These are phyloP conservation scores for Hydriomena furcata DNA, from an alignment of 2,888 invertebrate genomes.

Conservation along the genomic window DNA sequence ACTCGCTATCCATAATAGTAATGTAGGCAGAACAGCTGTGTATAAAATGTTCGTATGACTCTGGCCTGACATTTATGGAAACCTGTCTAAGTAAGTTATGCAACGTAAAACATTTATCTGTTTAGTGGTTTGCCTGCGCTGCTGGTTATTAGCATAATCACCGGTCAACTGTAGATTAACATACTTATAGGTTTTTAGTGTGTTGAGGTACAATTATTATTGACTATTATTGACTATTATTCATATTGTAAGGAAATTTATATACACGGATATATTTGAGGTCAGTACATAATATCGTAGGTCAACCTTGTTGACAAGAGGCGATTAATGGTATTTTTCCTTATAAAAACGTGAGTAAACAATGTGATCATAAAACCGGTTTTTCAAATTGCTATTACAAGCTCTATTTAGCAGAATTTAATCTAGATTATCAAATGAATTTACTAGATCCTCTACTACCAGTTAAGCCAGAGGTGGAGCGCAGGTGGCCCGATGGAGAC, in stretches of 20 bases:
- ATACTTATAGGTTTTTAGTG: slow-evolving; percentile 11
- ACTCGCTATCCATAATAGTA: slow-evolving; percentile 55
- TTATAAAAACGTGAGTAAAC: background rate
- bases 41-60: slow-evolving; percentile 57
- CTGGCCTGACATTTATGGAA: slow-evolving; percentile 64
- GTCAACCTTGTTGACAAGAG: background rate
- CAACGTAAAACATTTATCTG: slow-evolving; percentile 68
- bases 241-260: background rate
- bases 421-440: slow-evolving; percentile 12
- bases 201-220: background rate
- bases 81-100: slow-evolving; percentile 72
- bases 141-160: slow-evolving; percentile 63
- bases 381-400: slow-evolving; percentile 1
- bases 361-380: background rate
- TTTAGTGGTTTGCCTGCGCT: slow-evolving; percentile 56
- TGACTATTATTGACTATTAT: too few species aligned
- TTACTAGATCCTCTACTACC: too few species aligned
- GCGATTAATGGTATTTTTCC: background rate
- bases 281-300: background rate
- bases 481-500: slow-evolving; percentile 44
- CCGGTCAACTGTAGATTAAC: slow-evolving; percentile 57
- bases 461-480: slow-evolving; percentile 31
- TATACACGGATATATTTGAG: background rate
- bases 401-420: background rate
- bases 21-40: slow-evolving; percentile 66